phyloP scores from a whole-genome alignment of 2,113 vertebrate species.

The Herpailurus yagouaroundi region DNA sequence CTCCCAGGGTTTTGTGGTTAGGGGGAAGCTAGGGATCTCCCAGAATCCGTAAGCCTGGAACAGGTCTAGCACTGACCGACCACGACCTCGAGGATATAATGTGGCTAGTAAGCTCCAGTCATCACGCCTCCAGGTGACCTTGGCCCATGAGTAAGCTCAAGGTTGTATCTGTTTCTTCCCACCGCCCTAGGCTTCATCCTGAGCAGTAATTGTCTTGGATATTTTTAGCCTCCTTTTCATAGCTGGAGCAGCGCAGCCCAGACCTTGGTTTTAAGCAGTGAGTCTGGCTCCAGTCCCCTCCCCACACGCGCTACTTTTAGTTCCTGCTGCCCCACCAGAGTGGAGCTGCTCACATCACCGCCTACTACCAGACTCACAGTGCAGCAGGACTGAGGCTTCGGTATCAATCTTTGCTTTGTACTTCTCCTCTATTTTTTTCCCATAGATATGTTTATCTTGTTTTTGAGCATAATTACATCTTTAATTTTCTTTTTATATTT shows the following conservation, averaged over 20 bases:
- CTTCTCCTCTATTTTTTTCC: neutral
- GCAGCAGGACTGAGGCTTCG: neutral
- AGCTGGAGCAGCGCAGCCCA: neutral
- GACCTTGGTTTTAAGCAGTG: neutral
- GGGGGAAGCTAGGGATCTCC: neutral
- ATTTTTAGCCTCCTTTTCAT: slow-evolving; percentile 25
- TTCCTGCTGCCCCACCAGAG: neutral
- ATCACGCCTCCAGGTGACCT: neutral
- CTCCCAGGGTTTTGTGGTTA: neutral
- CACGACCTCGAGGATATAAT: neutral
- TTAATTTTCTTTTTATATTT: slow-evolving; percentile 57
- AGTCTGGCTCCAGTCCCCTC: neutral
- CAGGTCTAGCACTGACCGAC: neutral
- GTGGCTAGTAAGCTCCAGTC: neutral
- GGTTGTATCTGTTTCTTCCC: neutral
- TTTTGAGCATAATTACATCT: slow-evolving; percentile 39
- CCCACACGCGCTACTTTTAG: neutral
- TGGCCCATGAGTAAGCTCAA: neutral
- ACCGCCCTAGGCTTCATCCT: neutral
- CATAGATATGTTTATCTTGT: neutral
- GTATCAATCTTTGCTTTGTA: neutral
- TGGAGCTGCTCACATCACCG: neutral
- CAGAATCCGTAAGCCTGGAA: neutral
- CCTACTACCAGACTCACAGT: neutral
- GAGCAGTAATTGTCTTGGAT: neutral